These are phyloP conservation scores for Hirtodrosophila histrioides DNA, from an alignment of 2,888 invertebrate species.

Conservation along the genomic window DNA sequence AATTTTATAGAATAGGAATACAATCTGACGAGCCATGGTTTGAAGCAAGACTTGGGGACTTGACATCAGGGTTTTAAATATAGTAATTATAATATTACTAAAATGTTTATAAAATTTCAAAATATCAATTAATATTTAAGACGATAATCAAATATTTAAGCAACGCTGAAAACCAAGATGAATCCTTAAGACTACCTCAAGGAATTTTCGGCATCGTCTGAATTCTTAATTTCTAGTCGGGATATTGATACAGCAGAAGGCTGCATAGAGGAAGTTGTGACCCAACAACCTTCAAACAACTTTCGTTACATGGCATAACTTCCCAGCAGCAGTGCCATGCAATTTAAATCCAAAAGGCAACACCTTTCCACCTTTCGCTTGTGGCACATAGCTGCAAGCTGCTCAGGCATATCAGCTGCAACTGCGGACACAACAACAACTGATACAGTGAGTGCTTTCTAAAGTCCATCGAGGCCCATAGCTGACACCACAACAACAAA, in stretches of 20 bases:
- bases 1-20: no score
- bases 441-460: constrained; percentile 55
- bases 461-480: constrained; percentile 40
- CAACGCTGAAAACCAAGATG: no score
- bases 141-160: no score
- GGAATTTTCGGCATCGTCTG: no score
- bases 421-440: constrained; percentile 13
- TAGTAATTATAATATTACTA: no score
- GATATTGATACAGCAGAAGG: background rate
- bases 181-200: no score
- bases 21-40: no score
- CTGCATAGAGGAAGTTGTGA: constrained; percentile 45
- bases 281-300: constrained; percentile 74
- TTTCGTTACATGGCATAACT: constrained; percentile 57
- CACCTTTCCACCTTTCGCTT: constrained; percentile 78
- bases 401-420: constrained; percentile 68
- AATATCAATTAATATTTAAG: no score
- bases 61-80: no score
- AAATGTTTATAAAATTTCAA: no score
- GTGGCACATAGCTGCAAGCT: constrained; percentile 63
- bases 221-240: background rate
- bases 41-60: no score
- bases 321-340: constrained; percentile 31
- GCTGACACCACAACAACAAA: constrained; percentile 22
- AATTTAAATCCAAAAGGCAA: constrained; percentile 56